These are phyloP conservation scores for Hydrotaea diabolus DNA, from an alignment of 2,888 invertebrate species.

Conservation along the genomic window DNA sequence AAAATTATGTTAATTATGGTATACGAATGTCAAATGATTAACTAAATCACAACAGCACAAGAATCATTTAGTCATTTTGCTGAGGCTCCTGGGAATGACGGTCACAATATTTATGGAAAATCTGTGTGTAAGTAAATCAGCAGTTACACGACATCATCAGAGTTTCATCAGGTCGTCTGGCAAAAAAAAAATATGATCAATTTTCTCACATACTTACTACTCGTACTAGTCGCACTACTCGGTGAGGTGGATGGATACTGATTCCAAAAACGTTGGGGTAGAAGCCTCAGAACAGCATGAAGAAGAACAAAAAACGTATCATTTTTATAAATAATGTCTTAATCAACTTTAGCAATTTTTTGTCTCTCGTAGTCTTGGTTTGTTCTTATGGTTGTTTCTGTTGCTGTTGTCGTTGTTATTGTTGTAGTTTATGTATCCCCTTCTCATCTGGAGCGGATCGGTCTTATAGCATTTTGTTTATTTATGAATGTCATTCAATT, in stretches of 20 bases:
- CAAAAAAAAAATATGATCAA: conserved; percentile 28
- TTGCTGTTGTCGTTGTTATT: background rate
- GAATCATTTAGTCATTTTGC: conserved; percentile 53
- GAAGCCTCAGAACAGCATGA: conserved; percentile 25
- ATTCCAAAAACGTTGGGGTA: background rate
- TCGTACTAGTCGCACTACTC: background rate
- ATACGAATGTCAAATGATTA: conserved; percentile 52
- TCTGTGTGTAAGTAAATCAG: conserved; percentile 37
- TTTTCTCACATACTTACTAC: conserved; percentile 32
- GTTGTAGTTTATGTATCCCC: conserved; percentile 22
- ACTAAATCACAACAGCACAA: conserved; percentile 42
- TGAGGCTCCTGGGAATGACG: background rate
- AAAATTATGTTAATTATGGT: conserved; percentile 60
- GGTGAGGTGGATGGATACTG: background rate
- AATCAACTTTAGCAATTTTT: conserved; percentile 58
- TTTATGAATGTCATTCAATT: conserved; percentile 80
- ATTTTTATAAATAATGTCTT: conserved; percentile 63
- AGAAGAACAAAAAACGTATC: conserved; percentile 41
- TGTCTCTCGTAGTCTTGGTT: conserved; percentile 52
- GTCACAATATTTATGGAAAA: background rate
- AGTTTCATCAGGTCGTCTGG: background rate
- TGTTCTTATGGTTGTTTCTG: conserved; percentile 1
- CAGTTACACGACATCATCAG: conserved; percentile 19
- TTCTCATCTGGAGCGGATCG: conserved; percentile 50
- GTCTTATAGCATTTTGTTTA: conserved; percentile 75